Evolutionary conservation across 2,888 invertebrate genomes (phyloP), one percentile per base, ranked within the genome.

Genomic region (Oligia latruncula): DNA sequence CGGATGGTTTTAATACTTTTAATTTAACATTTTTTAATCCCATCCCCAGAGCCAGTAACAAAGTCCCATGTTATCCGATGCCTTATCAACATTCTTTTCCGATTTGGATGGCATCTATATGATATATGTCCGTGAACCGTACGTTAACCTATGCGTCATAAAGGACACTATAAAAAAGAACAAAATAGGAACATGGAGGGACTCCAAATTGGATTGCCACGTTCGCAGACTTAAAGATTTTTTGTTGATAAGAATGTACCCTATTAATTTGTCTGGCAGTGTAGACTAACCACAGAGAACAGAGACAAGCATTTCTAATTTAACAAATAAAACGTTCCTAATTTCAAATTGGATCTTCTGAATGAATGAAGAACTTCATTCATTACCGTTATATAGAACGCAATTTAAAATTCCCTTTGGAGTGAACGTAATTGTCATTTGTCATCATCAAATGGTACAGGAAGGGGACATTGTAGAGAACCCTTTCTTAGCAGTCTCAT

Each of bases 401-500:
- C 60, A 46, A 84, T 80, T 60, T 80, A n/a, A 40, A 78, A 77
- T 73, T 58, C 35, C n/a, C 20, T 74, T 80, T 64, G 40, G 17
- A 68, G n/a, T 49, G 49, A 64, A 65, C 78, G 67, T 77, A 85
- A 85, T 81, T 75, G 73, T 74, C 60, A 77, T 85, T 87, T 70
- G 74, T 87, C 78, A 64, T 86, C 55, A 87, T 78, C 70, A 77
- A 49, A 43, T 77, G 71, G 70, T 62, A 79, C 77, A 86, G 90
- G 90, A 90, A 90, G 82, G 73, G 71, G 58, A 23, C 74, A 89
- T 88, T 90, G 89, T 89, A 74, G 82, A 55, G 67, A 67, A 86
- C 87, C 87, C 87, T 86, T 86, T 77, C 88, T 72, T 64, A 65
- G 72, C 71, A 66, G 83, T 82, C 87, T 90, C 90, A 91, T 91